These are phyloP conservation scores for Aethes cnicana DNA, from an alignment of 2,888 invertebrate species.

Conservation along the genomic window DNA sequence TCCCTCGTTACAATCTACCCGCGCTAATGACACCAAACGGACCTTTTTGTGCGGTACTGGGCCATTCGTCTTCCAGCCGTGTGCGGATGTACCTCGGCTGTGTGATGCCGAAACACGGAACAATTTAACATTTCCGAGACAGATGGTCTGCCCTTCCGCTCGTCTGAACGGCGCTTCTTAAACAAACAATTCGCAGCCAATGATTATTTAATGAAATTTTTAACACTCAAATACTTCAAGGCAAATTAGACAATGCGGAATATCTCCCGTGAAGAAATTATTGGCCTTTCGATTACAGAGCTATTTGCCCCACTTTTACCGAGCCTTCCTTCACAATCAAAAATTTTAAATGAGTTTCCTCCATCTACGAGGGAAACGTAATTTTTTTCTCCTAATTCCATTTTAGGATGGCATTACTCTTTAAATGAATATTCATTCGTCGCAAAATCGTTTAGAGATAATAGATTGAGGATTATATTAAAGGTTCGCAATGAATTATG, in stretches of 20 bases:
- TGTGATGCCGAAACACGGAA: constrained; percentile 46
- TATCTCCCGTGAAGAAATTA: constrained; percentile 52
- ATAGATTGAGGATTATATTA: constrained; percentile 78
- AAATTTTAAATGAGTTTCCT: constrained; percentile 76
- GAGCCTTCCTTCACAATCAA: constrained; percentile 70
- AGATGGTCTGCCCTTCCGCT: constrained; percentile 9
- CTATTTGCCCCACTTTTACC: constrained; percentile 51
- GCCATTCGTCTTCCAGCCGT: constrained; percentile 73
- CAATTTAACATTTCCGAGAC: constrained; percentile 43
- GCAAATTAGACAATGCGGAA: constrained; percentile 42
- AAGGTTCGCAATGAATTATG: constrained; percentile 66
- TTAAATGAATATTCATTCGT: constrained; percentile 80
- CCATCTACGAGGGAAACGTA: constrained; percentile 56
- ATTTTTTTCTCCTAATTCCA: constrained; percentile 71
- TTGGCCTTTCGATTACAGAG: constrained; percentile 59
- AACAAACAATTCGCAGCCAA: constrained; percentile 20
- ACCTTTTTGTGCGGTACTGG: constrained; percentile 70
- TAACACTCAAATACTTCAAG: constrained; percentile 32
- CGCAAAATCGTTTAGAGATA: constrained; percentile 79
- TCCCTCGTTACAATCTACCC: constrained; percentile 62
- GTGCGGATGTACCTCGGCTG: constrained; percentile 53
- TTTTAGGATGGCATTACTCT: constrained; percentile 74
- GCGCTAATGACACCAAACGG: constrained; percentile 67
- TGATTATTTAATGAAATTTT: constrained; percentile 31
- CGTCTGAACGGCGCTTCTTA: background rate